A percentile compares a stretch with the other conserved stretches of the same genome.
phyloP scores from a whole-genome alignment of 2,888 invertebrate species.

The Nezara viridula region DNA sequence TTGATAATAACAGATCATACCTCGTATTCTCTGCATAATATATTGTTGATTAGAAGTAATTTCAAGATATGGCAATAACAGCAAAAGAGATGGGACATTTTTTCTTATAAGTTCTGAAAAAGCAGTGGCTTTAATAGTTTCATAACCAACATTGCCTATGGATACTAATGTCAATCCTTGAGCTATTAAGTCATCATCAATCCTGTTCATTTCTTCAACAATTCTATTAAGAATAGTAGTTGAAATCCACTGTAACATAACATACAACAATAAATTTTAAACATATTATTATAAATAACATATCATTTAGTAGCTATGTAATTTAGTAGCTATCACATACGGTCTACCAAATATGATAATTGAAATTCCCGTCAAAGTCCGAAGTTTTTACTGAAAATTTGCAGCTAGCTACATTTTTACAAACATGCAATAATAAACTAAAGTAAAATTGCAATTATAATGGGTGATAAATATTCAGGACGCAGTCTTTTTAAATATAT shows the following conservation, averaged over 20 bases:
- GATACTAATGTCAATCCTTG: constrained; percentile 79
- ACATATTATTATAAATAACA: not conserved
- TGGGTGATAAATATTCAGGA: no score
- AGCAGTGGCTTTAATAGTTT: constrained; percentile 81
- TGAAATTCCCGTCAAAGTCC: no score
- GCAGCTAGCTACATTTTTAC: no score
- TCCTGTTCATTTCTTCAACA: constrained; percentile 79
- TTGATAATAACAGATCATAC: not conserved
- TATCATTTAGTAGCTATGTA: constrained; percentile 64
- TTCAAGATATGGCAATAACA: constrained; percentile 85
- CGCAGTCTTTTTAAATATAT: no score
- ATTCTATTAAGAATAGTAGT: constrained; percentile 85
- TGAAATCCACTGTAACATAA: constrained; percentile 82
- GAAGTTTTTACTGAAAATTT: no score
- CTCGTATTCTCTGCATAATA: constrained; percentile 81
- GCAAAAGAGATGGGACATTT: constrained; percentile 73
- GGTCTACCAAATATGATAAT: no score
- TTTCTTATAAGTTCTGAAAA: constrained; percentile 69
- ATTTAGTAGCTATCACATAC: no score
- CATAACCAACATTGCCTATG: constrained; percentile 79
- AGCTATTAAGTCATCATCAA: constrained; percentile 79
- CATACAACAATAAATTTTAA: not conserved
- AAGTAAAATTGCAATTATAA: no score
- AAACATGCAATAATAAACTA: no score
- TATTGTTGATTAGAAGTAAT: constrained; percentile 89